These are phyloP conservation scores for Mythimna ferrago DNA, from an alignment of 2,888 invertebrate genomes.

Conservation along the genomic window DNA sequence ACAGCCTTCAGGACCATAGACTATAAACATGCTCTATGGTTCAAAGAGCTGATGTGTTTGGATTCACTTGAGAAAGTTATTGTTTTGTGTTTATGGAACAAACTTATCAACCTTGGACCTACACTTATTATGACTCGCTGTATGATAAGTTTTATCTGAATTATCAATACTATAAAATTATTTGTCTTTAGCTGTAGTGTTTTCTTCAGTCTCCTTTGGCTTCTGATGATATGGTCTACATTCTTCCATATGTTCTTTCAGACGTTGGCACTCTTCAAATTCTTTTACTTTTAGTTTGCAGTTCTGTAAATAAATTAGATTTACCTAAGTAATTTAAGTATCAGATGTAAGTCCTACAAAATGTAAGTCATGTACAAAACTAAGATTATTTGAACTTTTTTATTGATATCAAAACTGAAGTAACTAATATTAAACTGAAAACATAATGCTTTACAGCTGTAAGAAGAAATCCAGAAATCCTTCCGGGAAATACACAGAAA, in stretches of 20 bases:
- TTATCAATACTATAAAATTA: not conserved
- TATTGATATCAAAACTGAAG: too few relatives aligned
- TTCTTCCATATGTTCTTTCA: slow-evolving; percentile 70
- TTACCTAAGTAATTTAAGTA: not conserved
- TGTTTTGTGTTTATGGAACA: not conserved
- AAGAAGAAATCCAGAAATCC: not conserved
- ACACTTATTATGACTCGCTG: too few relatives aligned
- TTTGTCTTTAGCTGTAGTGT: not conserved
- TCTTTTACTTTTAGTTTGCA: slow-evolving; percentile 73
- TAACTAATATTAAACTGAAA: not conserved
- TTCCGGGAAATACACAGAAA: not conserved
- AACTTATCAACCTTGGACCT: too few relatives aligned
- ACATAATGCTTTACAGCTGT: too few relatives aligned
- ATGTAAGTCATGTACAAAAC: not conserved
- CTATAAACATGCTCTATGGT: not conserved
- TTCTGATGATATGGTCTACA: slow-evolving; percentile 23
- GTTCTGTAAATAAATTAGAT: slow-evolving; percentile 72
- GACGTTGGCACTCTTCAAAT: slow-evolving; percentile 70
- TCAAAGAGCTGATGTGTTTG: not conserved
- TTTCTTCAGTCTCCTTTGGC: slow-evolving; percentile 1
- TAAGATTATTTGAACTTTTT: not conserved
- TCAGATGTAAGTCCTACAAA: too few relatives aligned
- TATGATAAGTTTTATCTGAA: too few relatives aligned
- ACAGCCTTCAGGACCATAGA: not conserved
- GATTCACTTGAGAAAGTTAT: too few relatives aligned